These are phyloP conservation scores for Trilocha varians DNA, from an alignment of 2,888 invertebrate species.

Conservation along the genomic window DNA sequence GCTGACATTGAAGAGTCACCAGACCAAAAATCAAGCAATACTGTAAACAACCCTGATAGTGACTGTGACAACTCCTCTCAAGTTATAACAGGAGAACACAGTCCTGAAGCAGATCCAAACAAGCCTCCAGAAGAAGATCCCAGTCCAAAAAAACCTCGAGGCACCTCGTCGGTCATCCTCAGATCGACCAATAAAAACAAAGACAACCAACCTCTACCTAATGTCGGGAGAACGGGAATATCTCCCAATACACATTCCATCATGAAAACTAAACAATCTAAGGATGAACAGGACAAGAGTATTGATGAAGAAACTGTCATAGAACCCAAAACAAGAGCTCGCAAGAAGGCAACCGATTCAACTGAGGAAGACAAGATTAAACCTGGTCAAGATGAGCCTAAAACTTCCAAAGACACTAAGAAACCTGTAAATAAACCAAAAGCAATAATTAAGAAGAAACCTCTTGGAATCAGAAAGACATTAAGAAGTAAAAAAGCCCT, in stretches of 20 bases:
- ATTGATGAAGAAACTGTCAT: conserved; percentile 55
- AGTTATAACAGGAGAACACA: conserved; percentile 16
- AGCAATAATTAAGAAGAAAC: conserved; percentile 56
- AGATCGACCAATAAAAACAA: conserved; percentile 29
- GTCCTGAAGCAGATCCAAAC: conserved; percentile 15
- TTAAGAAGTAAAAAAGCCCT: conserved; percentile 56
- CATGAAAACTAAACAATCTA: conserved; percentile 68
- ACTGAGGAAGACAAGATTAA: conserved; percentile 53
- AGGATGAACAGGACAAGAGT: conserved; percentile 61
- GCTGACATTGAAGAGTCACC: conserved; percentile 29
- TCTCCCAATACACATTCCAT: conserved; percentile 66
- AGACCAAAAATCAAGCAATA: conserved; percentile 16
- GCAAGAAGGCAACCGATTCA: conserved; percentile 60
- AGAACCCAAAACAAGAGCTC: conserved; percentile 65
- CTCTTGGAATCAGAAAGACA: conserved; percentile 60
- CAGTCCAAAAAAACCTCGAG: conserved; percentile 11
- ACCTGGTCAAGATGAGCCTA: conserved; percentile 53
- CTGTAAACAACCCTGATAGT: conserved; percentile 20
- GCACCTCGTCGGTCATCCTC: conserved; percentile 26
- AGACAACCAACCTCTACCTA: conserved; percentile 46
- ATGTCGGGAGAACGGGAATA: conserved; percentile 64
- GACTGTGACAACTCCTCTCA: conserved; percentile 24
- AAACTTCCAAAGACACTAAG: conserved; percentile 58
- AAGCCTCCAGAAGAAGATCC: conserved; percentile 12
- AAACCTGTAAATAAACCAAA: conserved; percentile 51